Conservation (phyloP, 2,888 invertebrate genomes). For the Mimas tiliae region DNA sequence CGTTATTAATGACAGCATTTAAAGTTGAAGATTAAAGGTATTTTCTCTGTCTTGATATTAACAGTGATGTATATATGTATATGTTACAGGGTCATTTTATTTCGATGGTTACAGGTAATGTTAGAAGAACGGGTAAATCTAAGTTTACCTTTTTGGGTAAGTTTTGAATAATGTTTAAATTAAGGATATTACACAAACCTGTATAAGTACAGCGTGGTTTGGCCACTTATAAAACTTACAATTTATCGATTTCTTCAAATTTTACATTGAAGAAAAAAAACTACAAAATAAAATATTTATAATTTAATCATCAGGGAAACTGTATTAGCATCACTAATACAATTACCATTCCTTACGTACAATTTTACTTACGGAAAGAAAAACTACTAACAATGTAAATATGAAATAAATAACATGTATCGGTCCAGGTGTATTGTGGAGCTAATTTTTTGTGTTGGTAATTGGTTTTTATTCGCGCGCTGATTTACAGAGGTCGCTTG, state of each 20-base stretch:
- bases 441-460: constrained; percentile 75
- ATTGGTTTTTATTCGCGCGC: constrained; percentile 77
- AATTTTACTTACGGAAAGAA: background rate
- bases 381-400: background rate
- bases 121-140: no score
- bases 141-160: no score
- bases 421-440: constrained; percentile 44
- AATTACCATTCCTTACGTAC: background rate
- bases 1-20: background rate
- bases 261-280: background rate
- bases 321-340: background rate
- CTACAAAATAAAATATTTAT: background rate
- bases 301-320: background rate
- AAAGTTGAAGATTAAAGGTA: background rate
- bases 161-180: no score
- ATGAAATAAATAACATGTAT: constrained; percentile 19
- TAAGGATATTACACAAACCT: no score
- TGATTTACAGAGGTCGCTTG: constrained; percentile 73
- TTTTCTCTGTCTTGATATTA: background rate
- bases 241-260: background rate
- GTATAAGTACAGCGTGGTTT: no score
- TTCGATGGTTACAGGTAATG: background rate
- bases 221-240: no score
- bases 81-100: no score
- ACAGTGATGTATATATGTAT: background rate